phyloP scores from a whole-genome alignment of 2,113 vertebrate species.

The Steatornis caripensis region DNA sequence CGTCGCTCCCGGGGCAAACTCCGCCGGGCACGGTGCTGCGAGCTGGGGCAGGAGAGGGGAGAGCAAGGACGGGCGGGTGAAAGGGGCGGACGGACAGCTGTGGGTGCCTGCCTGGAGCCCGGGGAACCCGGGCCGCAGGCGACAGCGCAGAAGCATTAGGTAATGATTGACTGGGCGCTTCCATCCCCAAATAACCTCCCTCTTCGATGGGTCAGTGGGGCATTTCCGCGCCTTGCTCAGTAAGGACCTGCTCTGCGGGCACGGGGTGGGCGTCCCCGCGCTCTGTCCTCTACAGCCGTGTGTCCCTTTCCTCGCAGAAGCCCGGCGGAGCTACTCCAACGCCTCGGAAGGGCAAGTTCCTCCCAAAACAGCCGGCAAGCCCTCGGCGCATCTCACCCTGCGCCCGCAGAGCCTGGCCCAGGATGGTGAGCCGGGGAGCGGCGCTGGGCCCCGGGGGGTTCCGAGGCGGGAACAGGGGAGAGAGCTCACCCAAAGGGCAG shows the following conservation, averaged over 20 bases:
- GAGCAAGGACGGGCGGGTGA: not conserved
- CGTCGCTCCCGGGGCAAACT: not conserved
- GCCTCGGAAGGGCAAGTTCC: not conserved
- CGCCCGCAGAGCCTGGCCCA: not conserved
- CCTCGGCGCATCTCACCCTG: constrained; percentile 63
- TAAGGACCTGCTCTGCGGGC: not conserved
- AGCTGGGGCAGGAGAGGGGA: not conserved
- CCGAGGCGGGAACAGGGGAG: not conserved
- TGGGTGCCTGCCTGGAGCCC: rapidly evolving
- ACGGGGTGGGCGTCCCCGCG: rapidly evolving
- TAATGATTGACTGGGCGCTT: not conserved
- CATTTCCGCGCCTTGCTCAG: not conserved
- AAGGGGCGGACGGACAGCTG: rapidly evolving
- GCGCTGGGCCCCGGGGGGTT: too few relatives aligned
- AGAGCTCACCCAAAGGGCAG: not conserved
- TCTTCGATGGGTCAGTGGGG: not conserved
- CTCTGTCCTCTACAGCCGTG: not conserved
- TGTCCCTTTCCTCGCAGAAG: not conserved
- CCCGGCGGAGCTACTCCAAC: not conserved
- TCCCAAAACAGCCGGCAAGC: not conserved
- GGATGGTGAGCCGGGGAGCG: constrained; percentile 9
- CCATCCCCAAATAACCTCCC: not conserved
- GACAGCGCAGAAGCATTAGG: not conserved
- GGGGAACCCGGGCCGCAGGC: rapidly evolving
- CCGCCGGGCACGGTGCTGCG: not conserved